Evolutionary conservation across 2,888 invertebrate genomes (phyloP).

Genomic region (Aricia artaxerxes): DNA sequence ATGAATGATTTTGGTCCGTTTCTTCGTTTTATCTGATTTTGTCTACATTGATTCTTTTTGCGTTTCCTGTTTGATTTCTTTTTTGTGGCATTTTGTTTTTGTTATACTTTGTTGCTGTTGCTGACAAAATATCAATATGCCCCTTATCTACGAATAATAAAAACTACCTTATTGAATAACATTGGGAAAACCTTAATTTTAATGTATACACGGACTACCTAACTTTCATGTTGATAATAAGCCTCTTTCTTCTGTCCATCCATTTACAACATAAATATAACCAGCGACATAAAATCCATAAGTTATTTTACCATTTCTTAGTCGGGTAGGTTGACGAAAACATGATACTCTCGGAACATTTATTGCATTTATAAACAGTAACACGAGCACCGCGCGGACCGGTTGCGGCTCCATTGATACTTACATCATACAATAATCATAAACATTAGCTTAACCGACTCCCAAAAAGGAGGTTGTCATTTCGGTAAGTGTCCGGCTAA

Average conservation of each 20-base stretch:
- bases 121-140: not conserved
- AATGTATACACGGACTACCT: no score
- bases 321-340: constrained; percentile 19
- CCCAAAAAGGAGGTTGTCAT: constrained; percentile 59
- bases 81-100: not conserved
- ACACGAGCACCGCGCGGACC: not conserved
- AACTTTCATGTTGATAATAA: no score
- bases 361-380: constrained; percentile 17
- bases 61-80: not conserved
- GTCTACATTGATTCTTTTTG: not conserved
- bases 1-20: constrained; percentile 27
- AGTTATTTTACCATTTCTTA: not conserved
- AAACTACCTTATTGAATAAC: no score
- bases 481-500: constrained; percentile 70
- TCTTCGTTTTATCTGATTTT: not conserved
- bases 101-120: not conserved
- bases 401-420: constrained; percentile 11
- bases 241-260: no score
- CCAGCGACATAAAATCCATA: not conserved
- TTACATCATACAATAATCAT: constrained; percentile 10
- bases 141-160: no score
- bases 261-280: no score
- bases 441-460: not conserved
- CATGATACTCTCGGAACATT: constrained; percentile 8
- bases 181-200: no score